Evolutionary conservation across 2,113 vertebrate species (phyloP).

Genomic region (Rhinolophus ferrumequinum): DNA sequence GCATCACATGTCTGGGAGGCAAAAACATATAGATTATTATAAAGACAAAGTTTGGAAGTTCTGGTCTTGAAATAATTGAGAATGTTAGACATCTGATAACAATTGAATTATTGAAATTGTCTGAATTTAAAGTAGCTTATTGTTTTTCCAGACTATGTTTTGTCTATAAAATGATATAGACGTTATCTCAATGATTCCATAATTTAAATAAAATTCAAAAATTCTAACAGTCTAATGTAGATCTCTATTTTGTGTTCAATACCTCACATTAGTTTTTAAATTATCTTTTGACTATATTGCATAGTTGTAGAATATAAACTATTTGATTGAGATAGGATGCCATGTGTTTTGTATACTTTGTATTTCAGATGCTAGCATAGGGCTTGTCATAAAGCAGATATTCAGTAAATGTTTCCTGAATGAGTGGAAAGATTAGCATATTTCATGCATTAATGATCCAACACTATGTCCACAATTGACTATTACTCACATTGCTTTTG

Average conservation of each 20-base stretch:
- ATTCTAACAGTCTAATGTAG: not conserved
- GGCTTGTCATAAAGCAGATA: not conserved
- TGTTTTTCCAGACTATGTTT: slow-evolving; percentile 35
- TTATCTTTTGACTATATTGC: not conserved
- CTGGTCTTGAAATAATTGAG: not conserved
- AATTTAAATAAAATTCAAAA: not conserved
- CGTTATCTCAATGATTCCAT: not conserved
- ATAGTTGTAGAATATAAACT: not conserved
- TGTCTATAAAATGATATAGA: not conserved
- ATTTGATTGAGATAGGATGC: not conserved
- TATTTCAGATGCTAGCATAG: not conserved
- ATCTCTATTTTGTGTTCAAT: not conserved
- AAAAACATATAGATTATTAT: not conserved
- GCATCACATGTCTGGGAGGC: not conserved
- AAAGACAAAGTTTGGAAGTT: not conserved
- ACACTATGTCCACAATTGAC: not conserved
- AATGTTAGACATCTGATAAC: not conserved
- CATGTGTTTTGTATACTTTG: not conserved
- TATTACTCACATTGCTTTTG: not conserved
- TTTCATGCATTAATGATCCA: not conserved
- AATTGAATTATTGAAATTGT: slow-evolving; percentile 13
- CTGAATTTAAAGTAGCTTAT: slow-evolving; percentile 37
- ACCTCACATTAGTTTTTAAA: not conserved
- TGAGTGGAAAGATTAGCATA: not conserved
- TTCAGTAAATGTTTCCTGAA: not conserved